Base-by-base conservation (phyloP, 2,797 vertebrate species). In the Epinephelus malabaricus region DNA sequence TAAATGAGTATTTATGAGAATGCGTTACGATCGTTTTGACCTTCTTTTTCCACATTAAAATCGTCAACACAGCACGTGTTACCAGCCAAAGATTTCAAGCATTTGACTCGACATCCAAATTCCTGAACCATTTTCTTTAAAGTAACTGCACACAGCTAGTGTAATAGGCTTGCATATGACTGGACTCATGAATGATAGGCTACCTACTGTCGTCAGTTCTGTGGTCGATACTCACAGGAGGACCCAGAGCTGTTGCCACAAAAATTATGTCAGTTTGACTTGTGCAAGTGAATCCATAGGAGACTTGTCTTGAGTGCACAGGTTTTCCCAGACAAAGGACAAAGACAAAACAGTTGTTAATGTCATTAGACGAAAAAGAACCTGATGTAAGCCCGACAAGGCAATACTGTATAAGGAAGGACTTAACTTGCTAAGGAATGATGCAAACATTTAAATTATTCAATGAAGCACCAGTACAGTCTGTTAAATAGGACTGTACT, bases 1-100 rank as follows among this genome's bases (percentile, higher is more conserved):
- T 78, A 84, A 84, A 85, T 84, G 54, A 90, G 86, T 64, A 79
- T 86, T 78, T 6, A 75, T 82, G 88, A 81, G 51, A 69, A 88
- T 82, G 85, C 49, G 70, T 21, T 67, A 64, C 12, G 5, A 76
- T 79, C 14, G 0, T 59, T 70, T 81, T 58, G 23, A 81, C 82
- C 76, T 78, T 60, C 19, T 38, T 78, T 81, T 58, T 19, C 40
- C 0, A 86, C 69, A 60, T 76, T 27, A 68, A 59, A 70, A 8
- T 34, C 34, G 6, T 82, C 72, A 49, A 67, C 71, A 76, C 69
- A 25, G 54, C 46, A 70, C 30, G 25, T 68, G 80, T 72, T 38
- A 66, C 69, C 79, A 72, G 65, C 72, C 61, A 58, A 77, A 60
- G 40, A 61, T 40, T 71, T 81, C 43, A 40, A 51, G 63, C 76